phyloP scores from a whole-genome alignment of 2,888 invertebrate genomes.

The Meta bourneti region DNA sequence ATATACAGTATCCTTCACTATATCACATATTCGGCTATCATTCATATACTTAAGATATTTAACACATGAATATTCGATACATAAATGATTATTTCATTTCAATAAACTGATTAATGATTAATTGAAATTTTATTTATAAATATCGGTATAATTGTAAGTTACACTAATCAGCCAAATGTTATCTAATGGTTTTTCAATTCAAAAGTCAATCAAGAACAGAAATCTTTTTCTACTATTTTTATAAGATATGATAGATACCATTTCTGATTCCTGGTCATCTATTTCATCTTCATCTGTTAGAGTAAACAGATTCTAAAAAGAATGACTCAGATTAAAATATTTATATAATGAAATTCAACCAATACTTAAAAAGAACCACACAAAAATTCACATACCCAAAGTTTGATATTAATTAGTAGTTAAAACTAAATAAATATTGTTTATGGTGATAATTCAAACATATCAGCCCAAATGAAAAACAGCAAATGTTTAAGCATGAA shows the following conservation, averaged over 20 bases:
- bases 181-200: neutral
- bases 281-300: conserved; percentile 47
- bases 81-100: neutral
- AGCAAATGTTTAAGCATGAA: no score
- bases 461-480: no score
- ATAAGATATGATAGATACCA: conserved; percentile 23
- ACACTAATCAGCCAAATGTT: neutral
- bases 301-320: conserved; percentile 47
- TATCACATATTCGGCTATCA: neutral
- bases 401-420: neutral
- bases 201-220: neutral
- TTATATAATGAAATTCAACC: neutral
- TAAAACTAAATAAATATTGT: neutral
- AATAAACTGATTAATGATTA: neutral
- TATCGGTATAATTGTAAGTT: no score
- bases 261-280: neutral
- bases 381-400: neutral
- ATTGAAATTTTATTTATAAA: neutral
- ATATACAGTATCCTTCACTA: neutral
- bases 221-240: neutral
- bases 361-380: neutral
- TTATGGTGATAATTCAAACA: no score
- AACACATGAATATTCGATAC: no score
- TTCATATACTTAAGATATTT: no score
- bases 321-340: neutral